Evolutionary conservation across 23 tunicate genomes (phyloP).

Genomic region (Styela plicata): DNA sequence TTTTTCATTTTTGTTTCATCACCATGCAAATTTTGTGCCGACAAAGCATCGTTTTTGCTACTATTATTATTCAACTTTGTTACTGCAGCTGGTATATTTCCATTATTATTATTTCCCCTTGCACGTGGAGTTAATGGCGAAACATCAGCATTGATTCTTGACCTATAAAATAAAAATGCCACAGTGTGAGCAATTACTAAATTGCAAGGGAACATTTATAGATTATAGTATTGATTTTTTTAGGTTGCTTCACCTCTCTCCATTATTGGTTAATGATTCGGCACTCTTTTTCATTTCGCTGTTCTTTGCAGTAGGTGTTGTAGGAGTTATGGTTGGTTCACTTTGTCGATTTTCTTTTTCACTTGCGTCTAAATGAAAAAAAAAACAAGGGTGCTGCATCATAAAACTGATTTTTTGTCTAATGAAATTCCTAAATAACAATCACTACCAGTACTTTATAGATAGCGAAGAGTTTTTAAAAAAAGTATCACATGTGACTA

Average conservation of each 20-base stretch:
- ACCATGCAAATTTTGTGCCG: not conserved
- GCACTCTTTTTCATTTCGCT: not conserved
- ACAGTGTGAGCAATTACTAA: not conserved
- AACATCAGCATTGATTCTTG: not conserved
- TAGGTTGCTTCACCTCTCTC: not conserved
- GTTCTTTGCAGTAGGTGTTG: not conserved
- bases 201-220: not conserved
- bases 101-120: not conserved
- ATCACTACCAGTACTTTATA: no score
- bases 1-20: conserved; percentile 2
- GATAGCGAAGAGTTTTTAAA: no score
- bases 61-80: not conserved
- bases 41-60: not conserved
- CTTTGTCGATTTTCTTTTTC: conserved; percentile 1
- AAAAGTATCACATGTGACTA: no score
- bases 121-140: not conserved
- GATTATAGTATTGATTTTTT: not conserved
- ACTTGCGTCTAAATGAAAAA: not conserved
- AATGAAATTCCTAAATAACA: no score
- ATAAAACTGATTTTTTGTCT: no score
- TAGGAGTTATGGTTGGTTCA: conserved; percentile 6
- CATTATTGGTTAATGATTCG: not conserved
- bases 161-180: not conserved
- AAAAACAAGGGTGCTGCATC: no score
- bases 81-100: not conserved